Conservation (phyloP, 2,888 invertebrate species). For the Drosophila buzzatii region DNA sequence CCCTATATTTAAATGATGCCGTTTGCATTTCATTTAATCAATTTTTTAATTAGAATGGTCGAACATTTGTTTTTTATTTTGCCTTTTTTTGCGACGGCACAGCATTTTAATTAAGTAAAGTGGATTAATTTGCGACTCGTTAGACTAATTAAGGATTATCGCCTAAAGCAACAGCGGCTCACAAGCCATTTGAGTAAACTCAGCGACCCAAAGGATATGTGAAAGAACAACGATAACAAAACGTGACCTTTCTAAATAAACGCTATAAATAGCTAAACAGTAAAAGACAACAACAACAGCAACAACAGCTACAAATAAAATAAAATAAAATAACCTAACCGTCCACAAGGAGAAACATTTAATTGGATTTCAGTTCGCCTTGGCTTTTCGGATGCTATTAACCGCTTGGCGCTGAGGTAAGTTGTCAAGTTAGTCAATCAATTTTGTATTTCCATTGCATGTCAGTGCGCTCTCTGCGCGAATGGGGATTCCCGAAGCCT, state of each 20-base stretch:
- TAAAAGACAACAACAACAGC: slow-evolving; percentile 19
- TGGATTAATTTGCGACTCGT: slow-evolving; percentile 84
- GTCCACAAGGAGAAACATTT: slow-evolving; percentile 46
- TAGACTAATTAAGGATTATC: slow-evolving; percentile 84
- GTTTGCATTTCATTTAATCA: slow-evolving; percentile 39
- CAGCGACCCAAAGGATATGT: slow-evolving; percentile 45
- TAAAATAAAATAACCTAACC: slow-evolving; percentile 16
- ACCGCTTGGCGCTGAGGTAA: slow-evolving; percentile 53
- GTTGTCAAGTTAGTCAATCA: slow-evolving; percentile 35
- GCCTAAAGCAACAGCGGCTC: slow-evolving; percentile 45
- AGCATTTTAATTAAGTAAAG: slow-evolving; percentile 84
- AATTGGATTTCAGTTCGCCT: slow-evolving; percentile 69
- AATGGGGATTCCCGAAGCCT: not conserved
- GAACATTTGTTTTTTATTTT: slow-evolving; percentile 23
- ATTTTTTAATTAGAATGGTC: slow-evolving; percentile 60
- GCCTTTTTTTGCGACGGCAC: slow-evolving; percentile 35
- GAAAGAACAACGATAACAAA: slow-evolving; percentile 39
- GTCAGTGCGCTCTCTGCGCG: not conserved
- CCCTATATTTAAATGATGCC: slow-evolving; percentile 8
- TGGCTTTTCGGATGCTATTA: slow-evolving; percentile 54
- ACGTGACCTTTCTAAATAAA: slow-evolving; percentile 66
- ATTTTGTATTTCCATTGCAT: not conserved
- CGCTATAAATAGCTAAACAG: slow-evolving; percentile 55
- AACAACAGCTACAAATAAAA: slow-evolving; percentile 6
- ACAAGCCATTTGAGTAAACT: slow-evolving; percentile 36